phyloP scores from a whole-genome alignment of 2,797 vertebrate genomes.

The Todus mexicanus region DNA sequence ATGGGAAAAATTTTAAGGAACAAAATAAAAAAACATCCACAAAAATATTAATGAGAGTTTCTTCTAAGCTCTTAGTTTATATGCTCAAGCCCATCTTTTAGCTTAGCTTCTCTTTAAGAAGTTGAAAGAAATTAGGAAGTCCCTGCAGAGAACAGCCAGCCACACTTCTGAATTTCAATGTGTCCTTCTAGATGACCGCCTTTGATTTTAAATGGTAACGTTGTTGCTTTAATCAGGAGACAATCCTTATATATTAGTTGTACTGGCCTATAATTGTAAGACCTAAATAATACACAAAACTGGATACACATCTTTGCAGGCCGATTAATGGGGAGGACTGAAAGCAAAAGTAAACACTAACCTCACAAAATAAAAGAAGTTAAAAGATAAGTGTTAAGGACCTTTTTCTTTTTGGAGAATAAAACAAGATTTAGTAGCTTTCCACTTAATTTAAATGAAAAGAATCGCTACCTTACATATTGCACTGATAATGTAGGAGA shows the following conservation, averaged over 20 bases:
- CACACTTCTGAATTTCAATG: constrained; percentile 58
- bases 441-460: constrained; percentile 99
- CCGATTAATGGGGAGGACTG: constrained; percentile 64
- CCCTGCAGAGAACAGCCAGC: constrained; percentile 39
- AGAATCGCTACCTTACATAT: constrained; percentile 99
- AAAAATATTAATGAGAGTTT: not conserved
- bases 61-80: constrained; percentile 33
- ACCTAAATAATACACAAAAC: constrained; percentile 74
- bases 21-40: not conserved
- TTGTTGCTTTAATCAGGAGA: constrained; percentile 66
- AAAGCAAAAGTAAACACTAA: constrained; percentile 77
- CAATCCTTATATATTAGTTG: constrained; percentile 66
- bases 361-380: constrained; percentile 76
- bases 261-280: constrained; percentile 64
- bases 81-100: constrained; percentile 33
- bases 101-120: constrained; percentile 44
- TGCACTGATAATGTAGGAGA: constrained; percentile 95
- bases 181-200: not conserved
- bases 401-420: constrained; percentile 90
- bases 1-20: not conserved
- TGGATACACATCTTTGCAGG: constrained; percentile 70
- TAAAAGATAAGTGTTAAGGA: constrained; percentile 79
- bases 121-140: constrained; percentile 45
- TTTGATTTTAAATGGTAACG: constrained; percentile 60
- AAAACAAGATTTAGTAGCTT: constrained; percentile 99